These are phyloP conservation scores for Caiman crocodilus DNA, from an alignment of 2,797 vertebrate genomes.

Conservation along the genomic window DNA sequence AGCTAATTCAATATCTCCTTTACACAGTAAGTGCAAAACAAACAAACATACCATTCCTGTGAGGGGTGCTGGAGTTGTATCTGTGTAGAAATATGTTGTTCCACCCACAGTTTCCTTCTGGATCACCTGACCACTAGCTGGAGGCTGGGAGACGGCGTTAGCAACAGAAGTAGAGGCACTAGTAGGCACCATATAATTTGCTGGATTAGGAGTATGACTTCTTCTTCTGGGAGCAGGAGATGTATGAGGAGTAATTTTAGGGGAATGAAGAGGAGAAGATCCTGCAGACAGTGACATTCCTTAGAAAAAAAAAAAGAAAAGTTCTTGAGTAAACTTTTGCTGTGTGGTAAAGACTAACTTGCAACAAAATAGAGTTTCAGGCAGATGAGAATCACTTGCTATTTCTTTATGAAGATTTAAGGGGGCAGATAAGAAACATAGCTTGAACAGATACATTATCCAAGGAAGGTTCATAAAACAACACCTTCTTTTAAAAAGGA, in stretches of 20 bases:
- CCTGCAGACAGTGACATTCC: constrained; percentile 99
- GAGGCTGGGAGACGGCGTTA: constrained; percentile 87
- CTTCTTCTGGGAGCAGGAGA: constrained; percentile 96
- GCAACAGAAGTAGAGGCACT: constrained; percentile 87
- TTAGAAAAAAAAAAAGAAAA: constrained; percentile 74
- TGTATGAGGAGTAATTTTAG: constrained; percentile 98
- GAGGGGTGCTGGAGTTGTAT: constrained; percentile 95
- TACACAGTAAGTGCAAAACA: neutral
- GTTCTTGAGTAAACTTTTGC: neutral
- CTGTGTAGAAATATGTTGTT: constrained; percentile 99
- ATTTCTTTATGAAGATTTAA: neutral
- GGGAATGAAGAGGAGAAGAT: constrained; percentile 98
- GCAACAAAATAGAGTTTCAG: neutral
- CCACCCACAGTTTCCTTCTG: constrained; percentile 99
- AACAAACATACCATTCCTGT: constrained; percentile 92
- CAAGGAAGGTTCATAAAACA: neutral
- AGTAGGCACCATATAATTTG: constrained; percentile 97
- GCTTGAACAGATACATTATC: neutral
- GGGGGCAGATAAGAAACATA: neutral
- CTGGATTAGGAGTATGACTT: constrained; percentile 98
- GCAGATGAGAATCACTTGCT: neutral
- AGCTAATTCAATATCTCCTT: neutral
- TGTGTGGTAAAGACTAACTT: neutral
- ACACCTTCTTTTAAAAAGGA: neutral
- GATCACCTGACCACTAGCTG: constrained; percentile 90